Conservation (phyloP, 2,113 vertebrate genomes). For the Mormoops blainvillei region DNA sequence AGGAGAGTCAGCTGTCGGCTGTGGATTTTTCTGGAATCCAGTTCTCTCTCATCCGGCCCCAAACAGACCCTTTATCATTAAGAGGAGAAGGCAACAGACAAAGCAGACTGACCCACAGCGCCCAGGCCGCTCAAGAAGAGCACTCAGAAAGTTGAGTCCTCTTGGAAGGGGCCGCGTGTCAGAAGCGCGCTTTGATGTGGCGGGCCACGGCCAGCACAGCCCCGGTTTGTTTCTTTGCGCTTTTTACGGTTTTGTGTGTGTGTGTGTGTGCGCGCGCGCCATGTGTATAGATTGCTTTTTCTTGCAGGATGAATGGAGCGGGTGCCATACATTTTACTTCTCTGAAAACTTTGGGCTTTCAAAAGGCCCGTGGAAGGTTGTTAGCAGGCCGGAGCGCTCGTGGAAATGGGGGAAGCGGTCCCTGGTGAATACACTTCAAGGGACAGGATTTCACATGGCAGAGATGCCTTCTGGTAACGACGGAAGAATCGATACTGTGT, state of each 20-base stretch:
- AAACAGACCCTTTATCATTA: background rate
- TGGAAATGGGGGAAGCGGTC: background rate
- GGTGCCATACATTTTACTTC: background rate
- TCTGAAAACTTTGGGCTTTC: conserved; percentile 23
- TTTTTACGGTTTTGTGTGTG: conserved; percentile 17
- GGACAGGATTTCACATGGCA: background rate
- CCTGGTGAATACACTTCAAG: background rate
- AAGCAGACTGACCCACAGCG: background rate
- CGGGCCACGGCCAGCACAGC: background rate
- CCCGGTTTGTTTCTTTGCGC: conserved; percentile 25
- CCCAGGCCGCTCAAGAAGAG: background rate
- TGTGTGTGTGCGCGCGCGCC: background rate
- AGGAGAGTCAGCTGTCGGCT: background rate
- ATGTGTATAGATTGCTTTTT: conserved; percentile 25
- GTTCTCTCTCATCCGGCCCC: background rate
- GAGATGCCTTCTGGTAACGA: conserved; percentile 42
- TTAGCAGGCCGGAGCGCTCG: background rate
- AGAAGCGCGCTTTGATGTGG: conserved; percentile 27
- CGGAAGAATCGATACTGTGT: background rate
- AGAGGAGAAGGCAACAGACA: background rate
- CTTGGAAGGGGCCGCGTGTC: background rate
- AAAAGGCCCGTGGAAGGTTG: background rate
- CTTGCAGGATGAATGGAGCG: conserved; percentile 44
- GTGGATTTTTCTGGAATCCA: conserved; percentile 3
- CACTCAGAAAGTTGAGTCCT: background rate